Base-by-base conservation (phyloP, 2,797 vertebrate genomes). In the Erpetoichthys calabaricus region DNA sequence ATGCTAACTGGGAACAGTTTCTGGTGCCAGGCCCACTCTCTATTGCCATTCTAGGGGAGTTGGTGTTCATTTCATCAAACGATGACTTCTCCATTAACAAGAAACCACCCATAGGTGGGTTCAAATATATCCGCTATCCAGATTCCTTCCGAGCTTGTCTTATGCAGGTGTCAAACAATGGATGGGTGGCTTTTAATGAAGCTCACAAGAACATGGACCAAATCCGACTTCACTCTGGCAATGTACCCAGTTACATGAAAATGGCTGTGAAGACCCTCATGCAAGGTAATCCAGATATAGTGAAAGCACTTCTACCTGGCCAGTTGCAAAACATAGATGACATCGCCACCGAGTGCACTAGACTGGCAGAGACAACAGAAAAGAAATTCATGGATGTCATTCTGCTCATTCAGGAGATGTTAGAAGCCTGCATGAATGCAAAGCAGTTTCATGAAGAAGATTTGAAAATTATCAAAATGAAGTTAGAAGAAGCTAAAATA, bases 181-280 rank as follows among this genome's bases (percentile, higher is more conserved):
- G 67, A 2, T 68, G 67, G 69, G 8, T 45, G 1, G 67, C 68
- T 5, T 70, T 73, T 56, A 68, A 65, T 1, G 49, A 60, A 42
- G 70, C 70, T 49, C 66, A 73, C 9, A 64, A 56, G 50, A 74
- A 64, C 56, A 72, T 67, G 72, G 63, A 68, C 45, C 59, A 65
- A 51, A 74, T 70, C 47, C 47, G 63, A 9, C 55, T 67, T 7
- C 44, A 41, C 58, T 4, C 47, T n/a, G 2, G 4, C 4, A 45
- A 47, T 42, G 51, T 62, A 10, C 61, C 61, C 4, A 50, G n/a
- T 6, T 61, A 67, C 59, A 65, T 71, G 44, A 71, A 53, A 25
- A 56, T 6, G 0, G 56, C 55, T 1, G 45, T 57, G 5, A 44
- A 51, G 60, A 56, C 54, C 46, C 56, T 62, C 5, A n/a, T 60